phyloP scores from a whole-genome alignment of 2,888 invertebrate genomes.

The Craniophora ligustri region DNA sequence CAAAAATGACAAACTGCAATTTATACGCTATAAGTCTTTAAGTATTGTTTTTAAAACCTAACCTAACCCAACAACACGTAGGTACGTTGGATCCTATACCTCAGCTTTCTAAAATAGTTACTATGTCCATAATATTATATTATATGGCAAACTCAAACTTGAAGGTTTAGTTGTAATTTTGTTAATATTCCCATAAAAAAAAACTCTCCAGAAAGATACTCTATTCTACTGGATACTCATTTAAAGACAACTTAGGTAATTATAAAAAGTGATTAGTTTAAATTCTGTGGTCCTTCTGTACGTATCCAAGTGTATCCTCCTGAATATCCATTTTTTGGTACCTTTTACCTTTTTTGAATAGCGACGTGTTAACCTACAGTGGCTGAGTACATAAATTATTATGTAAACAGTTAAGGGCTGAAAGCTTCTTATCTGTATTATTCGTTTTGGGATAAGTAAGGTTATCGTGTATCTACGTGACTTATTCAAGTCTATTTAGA shows the following conservation, averaged over 20 bases:
- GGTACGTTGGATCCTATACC: too few relatives aligned
- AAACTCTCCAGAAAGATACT: too few relatives aligned
- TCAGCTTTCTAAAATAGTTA: too few relatives aligned
- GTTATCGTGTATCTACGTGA: neutral
- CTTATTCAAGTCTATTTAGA: neutral
- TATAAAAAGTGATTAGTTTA: neutral
- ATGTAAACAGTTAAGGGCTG: conserved; percentile 32
- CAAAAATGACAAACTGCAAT: too few relatives aligned
- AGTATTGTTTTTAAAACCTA: too few relatives aligned
- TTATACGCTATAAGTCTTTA: too few relatives aligned
- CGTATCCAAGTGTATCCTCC: neutral
- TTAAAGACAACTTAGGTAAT: too few relatives aligned
- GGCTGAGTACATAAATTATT: conserved; percentile 21
- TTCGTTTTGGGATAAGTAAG: conserved; percentile 2
- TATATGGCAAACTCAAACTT: too few relatives aligned
- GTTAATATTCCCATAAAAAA: neutral
- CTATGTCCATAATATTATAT: too few relatives aligned
- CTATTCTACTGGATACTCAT: too few relatives aligned
- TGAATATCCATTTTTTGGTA: conserved; percentile 20
- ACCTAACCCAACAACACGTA: too few relatives aligned
- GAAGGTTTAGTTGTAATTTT: neutral
- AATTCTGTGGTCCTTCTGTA: conserved; percentile 3
- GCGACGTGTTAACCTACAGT: conserved; percentile 27
- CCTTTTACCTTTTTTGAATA: conserved; percentile 39
- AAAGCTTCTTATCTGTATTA: conserved; percentile 13